Evolutionary conservation across 1,140 invertebrate species (phyloP), one percentile per base, ranked within the genome.

Genomic region (Drosophila sulfurigaster): DNA sequence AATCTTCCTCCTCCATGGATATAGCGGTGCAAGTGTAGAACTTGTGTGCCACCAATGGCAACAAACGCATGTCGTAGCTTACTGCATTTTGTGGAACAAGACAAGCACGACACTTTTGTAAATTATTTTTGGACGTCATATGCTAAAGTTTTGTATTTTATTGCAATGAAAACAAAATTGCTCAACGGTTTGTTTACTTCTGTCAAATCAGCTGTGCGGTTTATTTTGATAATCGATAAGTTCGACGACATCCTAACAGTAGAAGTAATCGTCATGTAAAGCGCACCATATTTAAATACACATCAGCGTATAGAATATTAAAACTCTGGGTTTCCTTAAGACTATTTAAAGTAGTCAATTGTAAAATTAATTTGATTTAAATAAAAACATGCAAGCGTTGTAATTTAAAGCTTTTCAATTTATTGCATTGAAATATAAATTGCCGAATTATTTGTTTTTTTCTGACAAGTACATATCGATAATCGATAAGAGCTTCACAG

Each of bases 91-190:
- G 38, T n/a, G 13, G 16, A 28, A 48, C 54, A 35, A 48, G 52
- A 52, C 88, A 91, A 0, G 72, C 67, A 1, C 88, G 88, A 58
- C 88, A 91, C 10, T 69, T 69, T 0, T 3, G 2, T 10, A 15
- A 3, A 13, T 0, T n/a, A 56, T 25, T 62, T 5, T 10, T 35
- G 6, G 57, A 57, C 32, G 30, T 49, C 58, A 75, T 69, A 16
- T 25, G 28, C 5, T 15, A 54, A 15, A 35, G 5, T 1, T 15
- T 32, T 43, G n/a, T 13, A 43, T 13, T 13, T 5, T 43, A 7
- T 13, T 43, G 11, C 11, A 35, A 35, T 1, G 5, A 7, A 54
- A 15, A 54, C 25, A n/a, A 49, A 32, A 8, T 54, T 35, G 7
- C 13, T 6, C n/a, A 54, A 54, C 0, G 28, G 2, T 54, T 57